Evolutionary conservation across 2,113 vertebrate genomes (phyloP), one percentile per base, ranked within the genome.

Genomic region (Artemisiospiza belli): DNA sequence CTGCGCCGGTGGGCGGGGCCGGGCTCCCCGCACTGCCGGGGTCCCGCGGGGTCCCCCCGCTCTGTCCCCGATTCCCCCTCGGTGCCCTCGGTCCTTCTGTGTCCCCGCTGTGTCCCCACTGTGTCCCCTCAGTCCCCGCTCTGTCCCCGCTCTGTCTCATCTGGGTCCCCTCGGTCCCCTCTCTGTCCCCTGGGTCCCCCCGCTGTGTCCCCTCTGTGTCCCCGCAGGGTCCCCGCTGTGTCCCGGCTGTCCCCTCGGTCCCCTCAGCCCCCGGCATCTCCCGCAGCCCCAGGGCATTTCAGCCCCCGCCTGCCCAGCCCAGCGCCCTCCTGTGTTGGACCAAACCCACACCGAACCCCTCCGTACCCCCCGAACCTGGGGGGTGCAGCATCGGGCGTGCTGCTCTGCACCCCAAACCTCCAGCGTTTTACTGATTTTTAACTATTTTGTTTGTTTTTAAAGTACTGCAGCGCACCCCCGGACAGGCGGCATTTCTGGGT

Each of bases 261-360:
- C 19, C 4, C 11, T 21, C 35, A 6, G 39, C 1, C 12, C 28
- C 9, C 6, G 11, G 21, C 39, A 30, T 18, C 7, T 3, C 28
- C 35, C n/a, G 17, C 5, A 6, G 20, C 28, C 46, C 41, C 44
- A 16, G 55, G 13, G 15, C 19, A 4, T 5, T 49, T 25, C 79
- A 43, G 25, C 12, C 22, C 22, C 24, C 4, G 19, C 44, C 39
- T 19, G 37, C 39, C 68, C 66, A 30, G 46, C 66, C 25, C 13
- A 1, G 51, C 3, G 2, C 33, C 37, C 7, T 2, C 33, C 25
- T 16, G 31, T 2, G 4, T 2, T 4, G n/a, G 5, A 7, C 31
- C 49, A 20, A 69, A 4, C 37, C 13, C 46, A 3, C 66, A 2
- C 1, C 11, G 16, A 5, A 13, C 2, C 5, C 22, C 35, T 5